A percentile compares a stretch with the other conserved stretches of the same genome.
phyloP scores from a whole-genome alignment of 2,113 vertebrate species.

The Ciconia maguari region DNA sequence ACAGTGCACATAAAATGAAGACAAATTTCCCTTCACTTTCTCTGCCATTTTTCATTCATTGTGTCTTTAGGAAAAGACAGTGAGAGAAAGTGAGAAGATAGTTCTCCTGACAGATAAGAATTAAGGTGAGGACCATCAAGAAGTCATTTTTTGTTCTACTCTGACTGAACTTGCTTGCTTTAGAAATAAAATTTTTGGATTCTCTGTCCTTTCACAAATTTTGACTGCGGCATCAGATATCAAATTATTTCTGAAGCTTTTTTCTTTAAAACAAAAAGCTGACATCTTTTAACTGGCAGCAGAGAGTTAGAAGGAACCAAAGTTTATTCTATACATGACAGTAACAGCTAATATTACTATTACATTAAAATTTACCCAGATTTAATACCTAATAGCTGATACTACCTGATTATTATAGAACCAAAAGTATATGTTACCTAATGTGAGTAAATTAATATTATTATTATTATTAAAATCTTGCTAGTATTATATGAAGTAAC shows the following conservation, averaged over 20 bases:
- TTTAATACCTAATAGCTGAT: not conserved
- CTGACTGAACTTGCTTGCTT: not conserved
- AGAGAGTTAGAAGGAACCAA: not conserved
- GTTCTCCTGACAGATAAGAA: constrained; percentile 26
- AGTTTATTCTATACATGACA: not conserved
- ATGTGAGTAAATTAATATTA: not conserved
- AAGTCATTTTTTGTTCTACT: not conserved
- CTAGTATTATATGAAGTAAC: not conserved
- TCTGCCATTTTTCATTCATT: constrained; percentile 11
- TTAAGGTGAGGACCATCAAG: not conserved
- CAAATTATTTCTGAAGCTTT: not conserved
- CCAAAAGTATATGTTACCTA: not conserved
- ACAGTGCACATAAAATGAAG: not conserved
- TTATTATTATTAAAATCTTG: not conserved
- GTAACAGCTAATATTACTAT: not conserved
- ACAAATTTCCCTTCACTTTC: constrained; percentile 30
- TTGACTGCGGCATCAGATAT: not conserved
- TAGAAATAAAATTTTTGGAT: not conserved
- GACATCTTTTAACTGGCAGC: not conserved
- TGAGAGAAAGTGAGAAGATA: not conserved
- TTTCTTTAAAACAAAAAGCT: not conserved
- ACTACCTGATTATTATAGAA: not conserved
- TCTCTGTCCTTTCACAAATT: not conserved
- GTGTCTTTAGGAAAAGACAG: not conserved
- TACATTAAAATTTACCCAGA: not conserved